These are phyloP conservation scores for Naso thynnoides DNA, from an alignment of 2,797 vertebrate genomes.

Conservation along the genomic window DNA sequence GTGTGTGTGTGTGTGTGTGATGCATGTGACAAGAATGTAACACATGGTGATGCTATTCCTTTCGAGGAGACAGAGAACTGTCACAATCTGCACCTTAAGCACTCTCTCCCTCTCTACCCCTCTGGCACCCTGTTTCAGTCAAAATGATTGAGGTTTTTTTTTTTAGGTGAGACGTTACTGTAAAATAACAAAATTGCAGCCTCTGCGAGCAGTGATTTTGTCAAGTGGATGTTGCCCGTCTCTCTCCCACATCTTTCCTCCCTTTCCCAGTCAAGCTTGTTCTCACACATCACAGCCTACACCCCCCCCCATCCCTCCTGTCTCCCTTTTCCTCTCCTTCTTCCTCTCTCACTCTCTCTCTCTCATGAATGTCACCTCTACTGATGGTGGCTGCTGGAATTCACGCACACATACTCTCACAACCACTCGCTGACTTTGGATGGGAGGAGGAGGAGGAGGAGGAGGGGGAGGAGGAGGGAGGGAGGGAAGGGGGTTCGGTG, in stretches of 20 bases:
- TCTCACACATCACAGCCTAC: constrained; percentile 65
- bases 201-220: constrained; percentile 44
- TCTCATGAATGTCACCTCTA: constrained; percentile 89
- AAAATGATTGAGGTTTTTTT: constrained; percentile 42
- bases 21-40: constrained; percentile 50
- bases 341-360: constrained; percentile 59
- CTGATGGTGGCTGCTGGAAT: constrained; percentile 86
- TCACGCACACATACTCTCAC: constrained; percentile 77
- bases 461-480: constrained; percentile 40
- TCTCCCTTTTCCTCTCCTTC: constrained; percentile 11
- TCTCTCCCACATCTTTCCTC: constrained; percentile 60
- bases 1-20: constrained; percentile 29
- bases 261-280: constrained; percentile 62
- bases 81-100: constrained; percentile 77
- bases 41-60: constrained; percentile 67
- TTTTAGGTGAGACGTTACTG: constrained; percentile 13
- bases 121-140: constrained; percentile 51
- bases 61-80: constrained; percentile 75
- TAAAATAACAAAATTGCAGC: constrained; percentile 62
- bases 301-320: constrained; percentile 22
- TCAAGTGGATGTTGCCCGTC: constrained; percentile 66
- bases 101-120: constrained; percentile 29
- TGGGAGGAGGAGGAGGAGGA: constrained; percentile 68
- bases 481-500: constrained; percentile 60
- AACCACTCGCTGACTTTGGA: constrained; percentile 83